Base-by-base conservation (phyloP, 1,140 invertebrate genomes). In the Drosophila sulfurigaster region DNA sequence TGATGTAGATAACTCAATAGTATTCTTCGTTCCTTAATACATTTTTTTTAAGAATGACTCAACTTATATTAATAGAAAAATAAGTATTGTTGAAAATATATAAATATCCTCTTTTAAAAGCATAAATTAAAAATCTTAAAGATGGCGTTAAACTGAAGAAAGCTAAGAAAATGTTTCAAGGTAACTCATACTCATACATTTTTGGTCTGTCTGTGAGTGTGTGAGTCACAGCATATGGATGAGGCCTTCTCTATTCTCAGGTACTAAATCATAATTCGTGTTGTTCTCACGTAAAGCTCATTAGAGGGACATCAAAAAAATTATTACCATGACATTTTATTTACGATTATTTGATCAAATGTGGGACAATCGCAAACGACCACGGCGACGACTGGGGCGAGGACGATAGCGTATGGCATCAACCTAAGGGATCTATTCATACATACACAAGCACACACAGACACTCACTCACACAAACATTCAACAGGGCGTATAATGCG, bases 321-420 rank as follows among this genome's bases (percentile, higher is more conserved):
- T 88, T 75, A 88, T 88, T 81, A 89, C 83, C 82, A 89, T 75
- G 72, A 57, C 80, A 78, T 80, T 83, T 83, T 88, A 83, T 88
- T 88, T 78, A 88, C 85, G 83, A 83, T 88, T 88, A 88, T 88
- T 89, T 88, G 80, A 82, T 83, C 83, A 89, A 82, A 86, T 79
- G 60, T 71, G 69, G 48, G 59, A 59, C 56, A 66, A 62, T 45
- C 38, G 20, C 30, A 38, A 41, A 67, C 64, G 70, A 64, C 75
- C 48, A 54, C 32, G 5, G 49, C 5, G 6, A 30, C 63, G 41
- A 65, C 20, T 3, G 20, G 20, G 20, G 20, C 20, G 20, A 25
- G 3, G 49, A 56, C 7, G 49, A 8, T 7, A 41, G 30, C 46
- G 63, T 60, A 65, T 51, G 49, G 48, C 46, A 63, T 62, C 49